phyloP scores from a whole-genome alignment of 1,140 invertebrate species.

The Nasonia vitripennis region DNA sequence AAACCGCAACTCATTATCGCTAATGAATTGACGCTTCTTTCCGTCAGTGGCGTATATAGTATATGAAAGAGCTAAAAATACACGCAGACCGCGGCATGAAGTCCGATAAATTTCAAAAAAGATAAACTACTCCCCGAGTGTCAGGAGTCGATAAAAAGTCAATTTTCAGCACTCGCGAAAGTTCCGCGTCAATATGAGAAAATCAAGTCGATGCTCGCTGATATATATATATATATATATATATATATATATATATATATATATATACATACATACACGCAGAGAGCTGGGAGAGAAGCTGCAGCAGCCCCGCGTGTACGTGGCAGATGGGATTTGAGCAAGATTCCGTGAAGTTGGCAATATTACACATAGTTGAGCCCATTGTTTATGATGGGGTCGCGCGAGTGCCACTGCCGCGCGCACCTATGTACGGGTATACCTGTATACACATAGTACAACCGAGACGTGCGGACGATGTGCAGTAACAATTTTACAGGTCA shows the following conservation, averaged over 20 bases:
- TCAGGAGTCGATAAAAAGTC: constrained; percentile 41
- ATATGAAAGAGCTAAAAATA: not conserved
- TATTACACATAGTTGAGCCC: constrained; percentile 55
- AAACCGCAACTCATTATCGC: too few species aligned
- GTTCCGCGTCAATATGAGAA: constrained; percentile 16
- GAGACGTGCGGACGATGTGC: not conserved
- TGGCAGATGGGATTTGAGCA: constrained; percentile 48
- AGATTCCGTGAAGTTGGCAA: constrained; percentile 55
- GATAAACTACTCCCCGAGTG: constrained; percentile 3
- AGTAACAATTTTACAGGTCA: constrained; percentile 47
- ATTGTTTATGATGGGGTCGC: constrained; percentile 51
- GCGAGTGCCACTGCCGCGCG: constrained; percentile 27
- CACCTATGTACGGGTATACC: too few species aligned
- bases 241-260: too few species aligned
- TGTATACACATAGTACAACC: constrained; percentile 41
- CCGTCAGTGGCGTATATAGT: too few species aligned
- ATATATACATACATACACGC: too few species aligned
- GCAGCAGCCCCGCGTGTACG: constrained; percentile 7
- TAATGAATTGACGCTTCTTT: not conserved
- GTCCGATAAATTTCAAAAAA: not conserved
- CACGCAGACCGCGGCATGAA: not conserved
- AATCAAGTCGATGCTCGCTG: constrained; percentile 36
- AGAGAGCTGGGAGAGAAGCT: not conserved
- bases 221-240: not conserved
- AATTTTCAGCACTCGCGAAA: constrained; percentile 14